These are phyloP conservation scores for Pogonus chalceus DNA, from an alignment of 1,140 invertebrate species.

Conservation along the genomic window DNA sequence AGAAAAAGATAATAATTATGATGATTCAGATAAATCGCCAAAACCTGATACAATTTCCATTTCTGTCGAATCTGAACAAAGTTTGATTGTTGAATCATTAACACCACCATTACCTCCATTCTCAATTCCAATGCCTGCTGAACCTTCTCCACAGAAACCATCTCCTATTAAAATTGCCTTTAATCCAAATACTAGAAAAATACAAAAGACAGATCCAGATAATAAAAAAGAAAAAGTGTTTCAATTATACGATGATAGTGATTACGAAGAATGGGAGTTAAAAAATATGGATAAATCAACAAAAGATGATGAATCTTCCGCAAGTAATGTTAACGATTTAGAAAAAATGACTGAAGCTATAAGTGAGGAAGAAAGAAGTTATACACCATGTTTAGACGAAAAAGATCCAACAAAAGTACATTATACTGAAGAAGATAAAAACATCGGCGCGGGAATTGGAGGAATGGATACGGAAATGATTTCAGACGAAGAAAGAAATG, in stretches of 20 bases:
- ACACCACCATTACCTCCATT: not conserved
- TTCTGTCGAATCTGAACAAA: not conserved
- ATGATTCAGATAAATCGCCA: not conserved
- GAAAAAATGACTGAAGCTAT: conserved; percentile 49
- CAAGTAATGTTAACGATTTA: conserved; percentile 18
- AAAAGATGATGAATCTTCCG: conserved; percentile 12
- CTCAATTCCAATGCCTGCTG: not conserved
- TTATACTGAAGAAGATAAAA: conserved; percentile 11
- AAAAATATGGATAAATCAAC: conserved; percentile 17
- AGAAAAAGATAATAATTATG: not conserved
- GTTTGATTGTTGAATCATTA: not conserved
- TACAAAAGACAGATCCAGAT: not conserved
- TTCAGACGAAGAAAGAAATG: conserved; percentile 53
- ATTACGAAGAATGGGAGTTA: conserved; percentile 31
- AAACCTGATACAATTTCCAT: not conserved
- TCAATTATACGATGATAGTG: conserved; percentile 34
- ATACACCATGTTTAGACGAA: conserved; percentile 56
- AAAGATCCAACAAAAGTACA: conserved; percentile 35
- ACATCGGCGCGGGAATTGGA: conserved; percentile 31
- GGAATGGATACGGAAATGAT: conserved; percentile 61
- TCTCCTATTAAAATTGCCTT: not conserved
- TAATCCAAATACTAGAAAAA: conserved; percentile 1
- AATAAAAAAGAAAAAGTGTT: conserved; percentile 26
- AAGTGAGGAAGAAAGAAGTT: conserved; percentile 51
- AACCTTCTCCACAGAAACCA: not conserved